Evolutionary conservation across 2,888 invertebrate genomes (phyloP), one percentile per base, ranked within the genome.

Genomic region (Mimas tiliae): DNA sequence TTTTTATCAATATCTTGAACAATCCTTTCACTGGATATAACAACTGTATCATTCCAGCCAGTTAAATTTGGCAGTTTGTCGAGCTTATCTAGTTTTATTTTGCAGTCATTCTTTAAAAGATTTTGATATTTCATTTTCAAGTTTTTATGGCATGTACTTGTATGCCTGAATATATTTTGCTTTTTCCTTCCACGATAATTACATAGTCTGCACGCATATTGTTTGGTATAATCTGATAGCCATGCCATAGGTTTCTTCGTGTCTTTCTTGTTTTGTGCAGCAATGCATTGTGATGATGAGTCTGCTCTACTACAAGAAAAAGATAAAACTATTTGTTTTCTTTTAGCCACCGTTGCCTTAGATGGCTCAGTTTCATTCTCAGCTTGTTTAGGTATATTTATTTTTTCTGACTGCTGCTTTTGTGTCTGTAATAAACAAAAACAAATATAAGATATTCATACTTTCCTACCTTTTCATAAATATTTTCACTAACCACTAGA

Each of bases 21-120:
- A 62, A 91, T 85, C 77, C 78, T 86, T 62, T 83, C 73, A 34
- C 68, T 69, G 69, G 70, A 75, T 58, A 80, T 72, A 8, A 88
- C 85, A 62, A 92, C 85, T 69, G 81, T 76, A 50, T 80, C 77
- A 27, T 64, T 67, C 11, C 70, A 69, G 14, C 84, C 84, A 21
- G 88, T 88, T 45, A 84, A 51, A 70, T 93, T 93, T 12, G 79
- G 76, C 70, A 80, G 81, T 1, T 69, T 66, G 70, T 90, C 89
- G 50, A 82, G 63, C 78, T 84, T 91, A 42, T 75, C 69, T 19
- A 93, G 69, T 27, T 64, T 67, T 0, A 93, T 85, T 64, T 70
- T 71, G 69, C 88, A 89, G 62, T 76, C 65, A 63, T 66, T 74
- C 12, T 79, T 80, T 14, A 87, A 75, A 63, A 85, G 69, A 64